Base-by-base conservation (phyloP, 1,140 invertebrate species). In the Camponotus pennsylvanicus region DNA sequence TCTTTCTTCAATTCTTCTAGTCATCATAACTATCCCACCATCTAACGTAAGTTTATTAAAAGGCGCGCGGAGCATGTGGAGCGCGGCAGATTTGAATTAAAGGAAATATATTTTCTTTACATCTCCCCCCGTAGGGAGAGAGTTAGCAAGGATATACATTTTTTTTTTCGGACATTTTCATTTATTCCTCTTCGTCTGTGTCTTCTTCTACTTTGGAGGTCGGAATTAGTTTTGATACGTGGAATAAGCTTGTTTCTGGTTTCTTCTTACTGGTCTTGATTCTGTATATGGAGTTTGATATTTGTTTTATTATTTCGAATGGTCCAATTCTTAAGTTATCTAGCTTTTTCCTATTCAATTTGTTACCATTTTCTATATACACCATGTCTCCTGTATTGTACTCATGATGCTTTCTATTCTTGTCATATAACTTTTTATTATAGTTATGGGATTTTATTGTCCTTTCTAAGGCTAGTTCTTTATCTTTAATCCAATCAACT, bases 201-300 rank as follows among this genome's bases (percentile, higher is more conserved):
- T 42, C 40, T 7, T 42, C 7, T 0, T 42, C 40, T 42, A 42
- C 7, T 0, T 7, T 63, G 8, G 8, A 63, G 34, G 7, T 63
- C 6, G 32, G 6, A 7, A 42, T 42, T 15, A 80, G 11, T 57
- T 82, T 82, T n/a, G 79, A n/a, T 40, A 80, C 34, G 5, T 80
- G 78, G 21, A 42, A 45, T 0, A 80, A 1, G 0, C 4, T 32
- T 27, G 64, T 18, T 21, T 69, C 64, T 70, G 13, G 1, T 69
- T 59, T 70, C 27, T 42, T 59, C 4, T 9, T 21, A 27, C 42
- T 61, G 2, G 66, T 70, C 6, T 80, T 37, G 6, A 80, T 70
- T 59, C 34, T 37, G 52, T 70, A 80, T 42, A 70, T 32, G 0
- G 78, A 80, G 1, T 80, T 18, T 1, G 66, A 80, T 40, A 80